Evolutionary conservation across 2,888 invertebrate genomes (phyloP).

Genomic region (Onchidella celtica): DNA sequence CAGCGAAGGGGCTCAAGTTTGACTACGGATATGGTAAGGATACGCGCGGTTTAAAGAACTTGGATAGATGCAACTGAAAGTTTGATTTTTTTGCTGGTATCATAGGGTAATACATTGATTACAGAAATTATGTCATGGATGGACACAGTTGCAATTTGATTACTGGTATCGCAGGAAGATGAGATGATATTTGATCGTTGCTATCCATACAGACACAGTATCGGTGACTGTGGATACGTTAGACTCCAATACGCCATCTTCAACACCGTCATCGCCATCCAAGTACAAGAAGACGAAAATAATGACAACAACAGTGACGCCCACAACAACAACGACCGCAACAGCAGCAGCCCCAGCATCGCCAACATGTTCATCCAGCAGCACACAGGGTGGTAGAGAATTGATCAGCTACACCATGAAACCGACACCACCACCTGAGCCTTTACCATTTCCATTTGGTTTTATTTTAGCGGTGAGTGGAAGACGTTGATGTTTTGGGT

Average conservation of each 20-base stretch:
- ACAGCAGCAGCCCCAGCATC: not conserved
- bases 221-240: not conserved
- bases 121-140: too few species aligned
- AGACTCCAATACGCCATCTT: not conserved
- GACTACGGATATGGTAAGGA: too few species aligned
- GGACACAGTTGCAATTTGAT: too few species aligned
- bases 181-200: not conserved
- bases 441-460: not conserved
- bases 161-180: not conserved
- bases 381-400: not conserved
- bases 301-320: too few species aligned
- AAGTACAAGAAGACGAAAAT: slow-evolving; percentile 11
- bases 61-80: too few species aligned
- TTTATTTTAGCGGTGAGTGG: slow-evolving; percentile 8
- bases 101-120: too few species aligned
- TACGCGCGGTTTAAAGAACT: too few species aligned
- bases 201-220: not conserved
- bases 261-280: slow-evolving; percentile 2
- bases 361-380: not conserved
- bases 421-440: slow-evolving; percentile 38
- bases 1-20: too few species aligned
- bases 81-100: too few species aligned
- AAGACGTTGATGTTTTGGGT: not conserved
- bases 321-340: too few species aligned
- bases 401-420: slow-evolving; percentile 38